Evolutionary conservation across 1,140 invertebrate species (phyloP).

Genomic region (Pseudomyrmex concolor): DNA sequence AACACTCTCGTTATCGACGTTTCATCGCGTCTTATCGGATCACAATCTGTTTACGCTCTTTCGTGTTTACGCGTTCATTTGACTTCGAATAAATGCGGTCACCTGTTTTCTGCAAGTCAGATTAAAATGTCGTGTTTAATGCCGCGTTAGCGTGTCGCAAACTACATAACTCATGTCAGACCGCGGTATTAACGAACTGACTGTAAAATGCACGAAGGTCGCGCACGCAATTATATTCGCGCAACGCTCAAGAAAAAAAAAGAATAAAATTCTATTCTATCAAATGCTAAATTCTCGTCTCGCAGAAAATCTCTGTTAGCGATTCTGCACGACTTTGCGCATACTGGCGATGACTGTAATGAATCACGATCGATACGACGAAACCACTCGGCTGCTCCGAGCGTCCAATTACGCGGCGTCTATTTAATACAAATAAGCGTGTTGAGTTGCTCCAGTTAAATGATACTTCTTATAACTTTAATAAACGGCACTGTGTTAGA

Average conservation of each 20-base stretch:
- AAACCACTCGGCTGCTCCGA: not conserved
- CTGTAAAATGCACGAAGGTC: not conserved
- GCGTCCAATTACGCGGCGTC: slow-evolving; percentile 5
- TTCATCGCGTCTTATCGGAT: slow-evolving; percentile 1
- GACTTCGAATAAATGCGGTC: not conserved
- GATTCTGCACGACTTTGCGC: slow-evolving; percentile 23
- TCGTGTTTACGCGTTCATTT: slow-evolving; percentile 12
- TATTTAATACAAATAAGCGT: not conserved
- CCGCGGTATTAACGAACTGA: not conserved
- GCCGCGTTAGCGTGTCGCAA: slow-evolving; percentile 20
- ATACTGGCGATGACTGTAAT: slow-evolving; percentile 7
- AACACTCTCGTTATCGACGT: slow-evolving; percentile 18
- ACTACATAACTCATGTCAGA: not conserved
- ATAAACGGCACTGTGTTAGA: not conserved
- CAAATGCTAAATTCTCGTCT: not conserved
- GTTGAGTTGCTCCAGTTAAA: not conserved
- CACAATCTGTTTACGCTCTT: not conserved
- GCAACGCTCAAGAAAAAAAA: not conserved
- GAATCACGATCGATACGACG: slow-evolving; percentile 28
- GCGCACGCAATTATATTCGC: not conserved
- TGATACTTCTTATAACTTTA: not conserved
- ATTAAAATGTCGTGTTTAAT: slow-evolving; percentile 8
- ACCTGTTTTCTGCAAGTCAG: slow-evolving; percentile 33
- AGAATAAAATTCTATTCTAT: too few relatives aligned
- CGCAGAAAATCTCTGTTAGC: slow-evolving; percentile 1